These are phyloP conservation scores for Capra hircus DNA, from an alignment of 2,113 vertebrate species.

Conservation along the genomic window DNA sequence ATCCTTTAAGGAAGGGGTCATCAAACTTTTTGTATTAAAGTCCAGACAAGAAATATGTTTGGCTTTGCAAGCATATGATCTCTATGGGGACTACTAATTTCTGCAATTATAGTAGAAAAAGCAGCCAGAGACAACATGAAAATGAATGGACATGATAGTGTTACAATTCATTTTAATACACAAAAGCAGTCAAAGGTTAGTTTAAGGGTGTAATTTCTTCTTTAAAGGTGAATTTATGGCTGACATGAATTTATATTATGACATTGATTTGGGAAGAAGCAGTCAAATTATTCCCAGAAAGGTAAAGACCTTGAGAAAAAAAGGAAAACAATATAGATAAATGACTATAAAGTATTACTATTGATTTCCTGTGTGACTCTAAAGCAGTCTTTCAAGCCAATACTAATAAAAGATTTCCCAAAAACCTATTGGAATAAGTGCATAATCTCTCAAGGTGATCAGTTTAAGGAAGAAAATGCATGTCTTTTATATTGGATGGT, in stretches of 20 bases:
- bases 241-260: background rate
- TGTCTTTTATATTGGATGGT: background rate
- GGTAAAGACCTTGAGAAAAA: background rate
- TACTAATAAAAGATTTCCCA: background rate
- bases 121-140: background rate
- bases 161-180: background rate
- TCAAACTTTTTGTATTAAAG: background rate
- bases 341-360: slow-evolving; percentile 8
- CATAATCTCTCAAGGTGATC: background rate
- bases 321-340: background rate
- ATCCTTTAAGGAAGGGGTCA: background rate
- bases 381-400: slow-evolving; percentile 6
- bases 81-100: background rate
- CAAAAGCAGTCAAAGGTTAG: background rate
- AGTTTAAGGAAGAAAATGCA: background rate
- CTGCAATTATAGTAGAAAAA: background rate
- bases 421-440: background rate
- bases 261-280: background rate
- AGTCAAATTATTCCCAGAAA: slow-evolving; percentile 20
- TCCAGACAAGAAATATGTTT: background rate
- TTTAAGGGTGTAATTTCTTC: background rate
- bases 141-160: background rate
- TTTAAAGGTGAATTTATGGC: background rate
- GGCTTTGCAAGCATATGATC: background rate
- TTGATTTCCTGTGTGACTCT: background rate